Base-by-base conservation (phyloP, 1,140 invertebrate species). In the Heliothis subflexa region DNA sequence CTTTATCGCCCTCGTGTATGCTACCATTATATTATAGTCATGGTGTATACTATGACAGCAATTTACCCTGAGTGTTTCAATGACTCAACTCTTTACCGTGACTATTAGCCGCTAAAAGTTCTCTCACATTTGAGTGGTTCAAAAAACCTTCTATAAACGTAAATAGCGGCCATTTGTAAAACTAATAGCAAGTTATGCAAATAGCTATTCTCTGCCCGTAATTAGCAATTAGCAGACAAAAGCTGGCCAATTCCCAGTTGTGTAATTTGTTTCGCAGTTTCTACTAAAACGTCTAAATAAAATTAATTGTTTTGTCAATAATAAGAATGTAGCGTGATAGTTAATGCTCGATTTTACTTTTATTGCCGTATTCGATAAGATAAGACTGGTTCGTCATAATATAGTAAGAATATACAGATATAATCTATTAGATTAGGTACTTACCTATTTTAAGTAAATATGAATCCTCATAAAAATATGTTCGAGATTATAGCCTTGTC, bases 141-240 rank as follows among this genome's bases (percentile, higher is more conserved):
- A 55, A 54, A 71, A 54, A 40, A 71, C 16, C 3, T 71, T 25
- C 66, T 54, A 40, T 70, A 18, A 55, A 33, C 12, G 33, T 28
- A 71, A 71, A 71, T 10, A 25, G 18, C 50, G 11, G 3, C 16
- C 68, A 55, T n/a, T 71, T 54, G 10, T 71, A 71, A 52, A 28
- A 9, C 62, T 11, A 70, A 18, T 54, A 40, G 14, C 12, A 71
- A 71, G 28, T 73, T 73, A 73, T 59, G 55, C 71, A 73, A 73
- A 73, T 73, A 16, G 45, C 45, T 59, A 12, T 47, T 40, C 16
- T 49, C 16, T 49, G 54, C 21, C 54, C 5, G 25, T 59, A 73
- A 45, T 57, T 73, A 45, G 71, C 52, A 73, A 61, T 73, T 59
- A 73, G 71, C 12, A 45, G 50, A 73, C 55, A 73, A 73, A 72